Percentiles rank a stretch among this genome's conserved stretches.
phyloP scores from a whole-genome alignment of 2,888 invertebrate genomes.

The Catocala sponsa region DNA sequence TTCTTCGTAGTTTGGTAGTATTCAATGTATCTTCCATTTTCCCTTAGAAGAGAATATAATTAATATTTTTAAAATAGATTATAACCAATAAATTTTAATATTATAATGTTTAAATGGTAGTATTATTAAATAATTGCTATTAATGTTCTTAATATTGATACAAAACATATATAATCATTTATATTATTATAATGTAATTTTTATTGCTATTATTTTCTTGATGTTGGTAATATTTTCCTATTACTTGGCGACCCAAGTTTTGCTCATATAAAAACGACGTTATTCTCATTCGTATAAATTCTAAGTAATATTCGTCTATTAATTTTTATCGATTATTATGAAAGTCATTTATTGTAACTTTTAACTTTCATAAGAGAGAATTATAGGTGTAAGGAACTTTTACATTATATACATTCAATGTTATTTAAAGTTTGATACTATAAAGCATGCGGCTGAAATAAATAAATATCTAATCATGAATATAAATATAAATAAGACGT shows the following conservation, averaged over 20 bases:
- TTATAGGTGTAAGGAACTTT: background rate
- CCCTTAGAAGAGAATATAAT: slow-evolving; percentile 6
- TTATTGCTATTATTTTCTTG: background rate
- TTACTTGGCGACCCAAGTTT: background rate
- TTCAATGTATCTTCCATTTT: slow-evolving; percentile 31
- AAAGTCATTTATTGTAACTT: background rate
- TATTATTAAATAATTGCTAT: slow-evolving; percentile 5
- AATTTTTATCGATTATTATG: background rate
- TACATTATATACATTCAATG: slow-evolving; percentile 3
- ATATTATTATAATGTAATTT: background rate
- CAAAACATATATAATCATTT: slow-evolving; percentile 6
- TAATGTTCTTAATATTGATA: slow-evolving; percentile 7
- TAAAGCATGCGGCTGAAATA: no score
- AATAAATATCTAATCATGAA: no score
- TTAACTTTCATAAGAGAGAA: background rate
- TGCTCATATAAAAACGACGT: no score
- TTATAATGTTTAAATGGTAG: background rate
- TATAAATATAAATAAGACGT: no score
- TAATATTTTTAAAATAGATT: no score
- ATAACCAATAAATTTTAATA: background rate
- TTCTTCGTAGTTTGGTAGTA: slow-evolving; percentile 3
- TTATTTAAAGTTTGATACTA: slow-evolving; percentile 5
- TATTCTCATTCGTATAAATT: no score
- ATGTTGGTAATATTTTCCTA: slow-evolving; percentile 4
- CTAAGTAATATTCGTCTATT: background rate